phyloP scores from a whole-genome alignment of 2,113 vertebrate genomes.

The Dromas ardeola region DNA sequence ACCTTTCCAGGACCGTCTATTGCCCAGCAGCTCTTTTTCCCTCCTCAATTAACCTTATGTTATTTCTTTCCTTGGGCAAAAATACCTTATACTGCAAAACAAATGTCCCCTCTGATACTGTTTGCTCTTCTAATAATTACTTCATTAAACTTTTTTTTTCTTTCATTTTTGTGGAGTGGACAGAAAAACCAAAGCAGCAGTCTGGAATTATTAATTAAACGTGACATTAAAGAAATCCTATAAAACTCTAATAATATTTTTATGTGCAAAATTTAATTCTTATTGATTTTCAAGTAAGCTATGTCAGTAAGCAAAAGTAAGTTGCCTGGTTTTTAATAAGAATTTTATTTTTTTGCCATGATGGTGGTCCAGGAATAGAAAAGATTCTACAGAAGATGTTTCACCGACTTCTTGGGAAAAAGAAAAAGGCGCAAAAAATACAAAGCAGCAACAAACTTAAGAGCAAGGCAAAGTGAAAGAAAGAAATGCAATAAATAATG shows the following conservation, averaged over 20 bases:
- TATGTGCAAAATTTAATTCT: slow-evolving; percentile 37
- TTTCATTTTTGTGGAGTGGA: slow-evolving; percentile 1
- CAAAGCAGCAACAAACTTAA: neutral
- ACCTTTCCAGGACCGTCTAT: neutral
- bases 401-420: neutral
- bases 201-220: slow-evolving; percentile 39
- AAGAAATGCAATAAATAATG: neutral
- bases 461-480: neutral
- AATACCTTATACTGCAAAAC: neutral
- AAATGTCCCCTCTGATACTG: neutral
- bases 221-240: neutral
- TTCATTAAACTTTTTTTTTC: slow-evolving; percentile 1
- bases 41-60: slow-evolving; percentile 51
- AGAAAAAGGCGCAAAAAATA: neutral
- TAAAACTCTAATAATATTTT: slow-evolving; percentile 57
- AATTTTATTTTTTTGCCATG: neutral
- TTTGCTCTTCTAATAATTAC: slow-evolving; percentile 26
- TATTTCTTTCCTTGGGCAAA: slow-evolving; percentile 37
- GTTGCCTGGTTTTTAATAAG: neutral
- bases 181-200: neutral
- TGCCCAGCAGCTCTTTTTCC: neutral
- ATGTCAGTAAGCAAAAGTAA: neutral
- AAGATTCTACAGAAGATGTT: neutral
- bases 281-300: slow-evolving; percentile 51
- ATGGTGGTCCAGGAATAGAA: neutral